Evolutionary conservation across 2,888 invertebrate species (phyloP).

Genomic region (Drosophila paramelanica): DNA sequence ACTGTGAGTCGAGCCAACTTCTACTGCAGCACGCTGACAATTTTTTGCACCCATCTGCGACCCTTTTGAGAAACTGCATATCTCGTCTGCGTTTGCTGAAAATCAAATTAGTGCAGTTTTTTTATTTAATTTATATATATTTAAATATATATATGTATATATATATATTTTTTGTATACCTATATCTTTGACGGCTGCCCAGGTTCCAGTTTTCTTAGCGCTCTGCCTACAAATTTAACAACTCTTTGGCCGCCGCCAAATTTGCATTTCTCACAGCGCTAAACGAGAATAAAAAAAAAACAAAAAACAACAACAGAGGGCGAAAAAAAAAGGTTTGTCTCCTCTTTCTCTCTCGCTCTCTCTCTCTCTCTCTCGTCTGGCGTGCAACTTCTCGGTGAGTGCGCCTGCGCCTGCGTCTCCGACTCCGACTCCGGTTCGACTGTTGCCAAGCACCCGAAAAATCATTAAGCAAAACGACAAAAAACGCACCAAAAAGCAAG

Average conservation of each 20-base stretch:
- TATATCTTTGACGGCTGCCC: conserved; percentile 18
- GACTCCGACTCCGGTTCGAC: conserved; percentile 9
- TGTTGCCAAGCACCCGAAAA: conserved; percentile 65
- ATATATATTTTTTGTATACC: conserved; percentile 1
- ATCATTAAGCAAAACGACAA: conserved; percentile 26
- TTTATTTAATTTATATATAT: not conserved
- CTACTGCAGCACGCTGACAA: not conserved
- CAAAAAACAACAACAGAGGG: conserved; percentile 12
- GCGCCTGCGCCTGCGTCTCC: not conserved
- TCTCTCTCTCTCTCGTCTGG: conserved; percentile 9
- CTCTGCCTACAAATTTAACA: conserved; percentile 68
- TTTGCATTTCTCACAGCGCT: conserved; percentile 76
- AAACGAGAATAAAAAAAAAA: conserved; percentile 16
- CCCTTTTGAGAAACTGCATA: conserved; percentile 49
- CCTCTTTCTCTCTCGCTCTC: conserved; percentile 14
- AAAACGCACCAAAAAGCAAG: conserved; percentile 31
- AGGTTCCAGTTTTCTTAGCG: conserved; percentile 46
- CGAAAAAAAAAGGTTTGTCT: conserved; percentile 53
- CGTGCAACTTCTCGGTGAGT: conserved; percentile 10
- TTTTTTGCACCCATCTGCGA: conserved; percentile 5
- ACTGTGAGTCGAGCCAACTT: not conserved
- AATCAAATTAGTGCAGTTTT: conserved; percentile 76
- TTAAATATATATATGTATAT: not conserved
- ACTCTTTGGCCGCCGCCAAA: conserved; percentile 58
- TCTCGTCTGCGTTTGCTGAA: conserved; percentile 26